Percentiles rank a stretch among this genome's conserved stretches.
These are phyloP conservation scores for Trichonephila clavipes DNA, from an alignment of 1,140 invertebrate species.

Conservation along the genomic window DNA sequence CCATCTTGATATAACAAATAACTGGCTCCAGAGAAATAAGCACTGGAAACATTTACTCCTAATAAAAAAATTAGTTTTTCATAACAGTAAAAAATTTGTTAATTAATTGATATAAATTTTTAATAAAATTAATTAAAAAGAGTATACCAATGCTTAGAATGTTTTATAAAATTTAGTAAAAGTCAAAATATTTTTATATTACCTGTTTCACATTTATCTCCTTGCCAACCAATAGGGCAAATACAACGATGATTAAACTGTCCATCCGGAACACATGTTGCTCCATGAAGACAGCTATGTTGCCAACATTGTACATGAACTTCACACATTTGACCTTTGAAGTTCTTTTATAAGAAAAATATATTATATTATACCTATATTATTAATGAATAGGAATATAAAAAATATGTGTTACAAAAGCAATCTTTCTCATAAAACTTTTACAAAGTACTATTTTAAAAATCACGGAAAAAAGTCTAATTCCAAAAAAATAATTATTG, in stretches of 20 bases:
- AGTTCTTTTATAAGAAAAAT: neutral
- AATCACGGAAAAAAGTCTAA: neutral
- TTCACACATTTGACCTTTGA: conserved; percentile 66
- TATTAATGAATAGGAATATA: neutral
- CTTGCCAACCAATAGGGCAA: conserved; percentile 73
- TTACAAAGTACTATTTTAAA: too few species aligned
- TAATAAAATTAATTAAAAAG: neutral
- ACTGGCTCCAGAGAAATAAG: conserved; percentile 62
- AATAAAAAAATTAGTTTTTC: neutral
- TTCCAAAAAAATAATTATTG: too few species aligned
- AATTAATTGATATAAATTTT: neutral
- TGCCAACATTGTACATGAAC: conserved; percentile 65
- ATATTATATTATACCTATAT: neutral
- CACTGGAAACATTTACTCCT: conserved; percentile 71
- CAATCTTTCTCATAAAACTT: too few species aligned
- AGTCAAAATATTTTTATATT: neutral
- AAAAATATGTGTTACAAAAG: too few species aligned
- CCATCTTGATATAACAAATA: conserved; percentile 66
- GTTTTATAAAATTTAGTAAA: neutral
- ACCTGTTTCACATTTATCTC: conserved; percentile 69
- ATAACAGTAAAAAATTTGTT: neutral
- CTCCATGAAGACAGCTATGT: conserved; percentile 67
- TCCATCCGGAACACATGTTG: conserved; percentile 52
- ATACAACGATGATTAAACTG: conserved; percentile 48
- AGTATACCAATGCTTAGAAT: neutral